phyloP scores from a whole-genome alignment of 1,140 invertebrate species.

The Drosophila subpulchrella region DNA sequence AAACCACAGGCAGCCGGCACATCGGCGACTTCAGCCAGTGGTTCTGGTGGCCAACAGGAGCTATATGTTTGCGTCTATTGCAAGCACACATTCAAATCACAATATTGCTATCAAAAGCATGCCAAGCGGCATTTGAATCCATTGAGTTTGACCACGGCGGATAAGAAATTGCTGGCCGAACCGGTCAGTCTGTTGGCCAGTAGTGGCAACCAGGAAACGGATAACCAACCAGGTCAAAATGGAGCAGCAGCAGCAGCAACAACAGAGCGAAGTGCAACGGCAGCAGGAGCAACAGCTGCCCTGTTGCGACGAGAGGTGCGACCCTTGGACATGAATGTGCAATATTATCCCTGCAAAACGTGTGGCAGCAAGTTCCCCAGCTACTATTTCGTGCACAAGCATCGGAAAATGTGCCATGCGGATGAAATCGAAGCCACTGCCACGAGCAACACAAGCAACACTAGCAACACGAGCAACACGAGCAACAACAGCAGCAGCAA shows the following conservation, averaged over 20 bases:
- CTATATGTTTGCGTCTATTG: conserved; percentile 91
- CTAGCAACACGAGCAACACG: conserved; percentile 14
- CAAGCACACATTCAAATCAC: conserved; percentile 92
- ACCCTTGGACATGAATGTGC: conserved; percentile 91
- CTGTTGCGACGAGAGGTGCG: conserved; percentile 86
- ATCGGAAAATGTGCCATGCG: conserved; percentile 93
- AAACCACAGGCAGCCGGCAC: not conserved
- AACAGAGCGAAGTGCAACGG: not conserved
- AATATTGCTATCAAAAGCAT: conserved; percentile 93
- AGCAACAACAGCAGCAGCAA: conserved; percentile 25
- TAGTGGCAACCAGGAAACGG: not conserved
- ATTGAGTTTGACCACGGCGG: conserved; percentile 74
- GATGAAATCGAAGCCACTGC: conserved; percentile 84
- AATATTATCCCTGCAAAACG: conserved; percentile 96
- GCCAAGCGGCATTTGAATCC: conserved; percentile 89
- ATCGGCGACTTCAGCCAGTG: conserved; percentile 1
- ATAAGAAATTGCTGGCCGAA: conserved; percentile 27
- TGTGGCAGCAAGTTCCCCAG: conserved; percentile 96
- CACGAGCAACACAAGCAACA: conserved; percentile 25
- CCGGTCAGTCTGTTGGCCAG: conserved; percentile 3
- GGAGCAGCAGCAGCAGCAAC: conserved; percentile 12
- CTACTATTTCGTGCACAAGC: conserved; percentile 97
- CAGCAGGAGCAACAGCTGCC: conserved; percentile 15
- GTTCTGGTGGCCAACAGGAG: conserved; percentile 56
- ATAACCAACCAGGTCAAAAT: not conserved